A percentile compares a stretch with the other conserved stretches of the same genome.
These are phyloP conservation scores for Lithophane semibrunnea DNA, from an alignment of 2,888 invertebrate genomes.

Conservation along the genomic window DNA sequence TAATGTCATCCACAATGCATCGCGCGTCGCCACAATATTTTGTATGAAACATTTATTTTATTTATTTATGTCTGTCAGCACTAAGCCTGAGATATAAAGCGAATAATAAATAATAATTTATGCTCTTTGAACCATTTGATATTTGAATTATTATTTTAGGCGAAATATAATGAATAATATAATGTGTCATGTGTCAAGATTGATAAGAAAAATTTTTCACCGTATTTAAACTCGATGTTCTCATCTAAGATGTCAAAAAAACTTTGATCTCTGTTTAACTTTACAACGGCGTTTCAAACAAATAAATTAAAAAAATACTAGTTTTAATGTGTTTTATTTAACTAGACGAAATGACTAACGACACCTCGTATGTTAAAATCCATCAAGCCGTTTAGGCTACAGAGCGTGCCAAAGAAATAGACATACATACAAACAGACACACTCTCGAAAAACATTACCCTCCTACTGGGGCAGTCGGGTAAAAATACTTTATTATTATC, in stretches of 20 bases:
- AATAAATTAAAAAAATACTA: too few species aligned
- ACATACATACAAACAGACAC: too few species aligned
- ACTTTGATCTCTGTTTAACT: neutral
- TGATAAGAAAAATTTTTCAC: neutral
- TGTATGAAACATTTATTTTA: constrained; percentile 16
- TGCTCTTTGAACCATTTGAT: neutral
- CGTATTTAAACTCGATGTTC: neutral
- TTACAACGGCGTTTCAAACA: neutral
- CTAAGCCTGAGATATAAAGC: constrained; percentile 20
- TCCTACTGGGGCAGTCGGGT: too few species aligned
- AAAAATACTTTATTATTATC: constrained; percentile 22
- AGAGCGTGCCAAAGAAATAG: too few species aligned
- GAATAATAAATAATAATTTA: constrained; percentile 25
- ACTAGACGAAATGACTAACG: too few species aligned
- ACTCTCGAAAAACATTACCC: too few species aligned
- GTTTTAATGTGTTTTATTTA: too few species aligned
- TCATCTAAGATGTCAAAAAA: too few species aligned
- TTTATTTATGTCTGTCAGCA: constrained; percentile 36
- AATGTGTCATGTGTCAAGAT: neutral
- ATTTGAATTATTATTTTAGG: constrained; percentile 3
- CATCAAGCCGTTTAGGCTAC: too few species aligned
- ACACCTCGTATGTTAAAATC: too few species aligned
- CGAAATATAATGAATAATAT: constrained; percentile 1
- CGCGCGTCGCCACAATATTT: constrained; percentile 36
- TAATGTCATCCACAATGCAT: constrained; percentile 34